phyloP scores from a whole-genome alignment of 2,113 vertebrate species.

The Bubo blakistoni region DNA sequence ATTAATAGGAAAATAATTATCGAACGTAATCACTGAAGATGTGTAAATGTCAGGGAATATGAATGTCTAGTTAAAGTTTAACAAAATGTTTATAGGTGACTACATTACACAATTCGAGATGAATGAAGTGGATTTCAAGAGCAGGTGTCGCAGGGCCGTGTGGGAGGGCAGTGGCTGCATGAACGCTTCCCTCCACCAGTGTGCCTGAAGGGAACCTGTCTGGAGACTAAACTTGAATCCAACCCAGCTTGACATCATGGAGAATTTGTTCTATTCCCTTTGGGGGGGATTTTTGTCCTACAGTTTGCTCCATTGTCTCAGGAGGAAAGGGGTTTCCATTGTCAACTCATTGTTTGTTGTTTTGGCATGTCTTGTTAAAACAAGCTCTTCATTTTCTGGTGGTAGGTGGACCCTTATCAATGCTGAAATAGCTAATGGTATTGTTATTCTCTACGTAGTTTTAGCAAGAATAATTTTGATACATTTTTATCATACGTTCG shows the following conservation, averaged over 20 bases:
- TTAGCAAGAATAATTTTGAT: neutral
- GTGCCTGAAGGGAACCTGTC: neutral
- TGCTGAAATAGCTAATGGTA: neutral
- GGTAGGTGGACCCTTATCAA: neutral
- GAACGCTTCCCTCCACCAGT: fast-evolving
- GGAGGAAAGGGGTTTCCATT: neutral
- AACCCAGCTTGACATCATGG: neutral
- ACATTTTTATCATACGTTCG: neutral
- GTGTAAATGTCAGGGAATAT: neutral
- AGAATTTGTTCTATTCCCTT: neutral
- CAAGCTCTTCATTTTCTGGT: neutral
- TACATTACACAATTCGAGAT: fast-evolving
- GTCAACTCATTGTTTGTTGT: neutral
- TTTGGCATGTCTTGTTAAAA: neutral
- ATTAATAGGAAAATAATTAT: neutral
- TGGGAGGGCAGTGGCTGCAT: neutral
- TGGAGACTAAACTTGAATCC: neutral
- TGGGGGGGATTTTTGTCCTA: neutral
- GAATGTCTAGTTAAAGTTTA: neutral
- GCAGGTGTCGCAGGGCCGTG: fast-evolving
- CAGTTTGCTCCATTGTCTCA: neutral
- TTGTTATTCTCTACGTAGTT: neutral
- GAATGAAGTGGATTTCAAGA: neutral
- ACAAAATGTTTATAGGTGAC: neutral
- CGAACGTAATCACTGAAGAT: neutral